Base-by-base conservation (phyloP, 2,888 invertebrate genomes). In the Torymus tubicola region DNA sequence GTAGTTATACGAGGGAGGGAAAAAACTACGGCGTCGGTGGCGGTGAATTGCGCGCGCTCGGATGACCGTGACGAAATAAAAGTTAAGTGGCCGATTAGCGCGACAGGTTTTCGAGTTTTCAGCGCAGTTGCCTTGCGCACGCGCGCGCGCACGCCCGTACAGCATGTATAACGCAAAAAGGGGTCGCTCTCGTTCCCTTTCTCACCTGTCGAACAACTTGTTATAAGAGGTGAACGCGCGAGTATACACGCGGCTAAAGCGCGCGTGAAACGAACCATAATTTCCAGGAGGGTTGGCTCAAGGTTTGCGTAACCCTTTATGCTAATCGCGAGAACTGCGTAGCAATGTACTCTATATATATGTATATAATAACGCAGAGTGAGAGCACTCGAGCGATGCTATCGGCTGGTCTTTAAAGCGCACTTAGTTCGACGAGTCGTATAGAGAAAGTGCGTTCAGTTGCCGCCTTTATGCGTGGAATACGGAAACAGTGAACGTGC, bases 401-500 rank as follows among this genome's bases (percentile, higher is more conserved):
- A 88, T 88, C 87, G 68, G 11, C 10, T 67, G 64, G 83, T 84
- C 83, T 86, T 88, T 87, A 86, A 86, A 85, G 79, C 81, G 83
- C 85, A 85, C 86, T 87, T 87, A 84, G 83, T 83, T 84, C 86
- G 86, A 88, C 85, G 85, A 85, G 84, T 80, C 84, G 84, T 76
- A 81, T 78, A 85, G 84, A 80, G 81, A 82, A 8, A 3, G 42
- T 8, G 42, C 42, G 42, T 42, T 82, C 1, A 21, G 81, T 63
- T 63, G 52, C 61, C 18, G 53, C 52, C 31, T 52, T 69, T 53
- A 55, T 57, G 42, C 16, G 52, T 52, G n/a, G 53, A 16, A 24
- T 13, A 52, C n/a, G 16, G 10, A 42, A 42, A 42, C 8, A 42
- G 42, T 42, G 42, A 42, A 8, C 55, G 31, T 14, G n/a, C 64